Conservation (phyloP, 1,140 invertebrate species). For the Aethina tumida region DNA sequence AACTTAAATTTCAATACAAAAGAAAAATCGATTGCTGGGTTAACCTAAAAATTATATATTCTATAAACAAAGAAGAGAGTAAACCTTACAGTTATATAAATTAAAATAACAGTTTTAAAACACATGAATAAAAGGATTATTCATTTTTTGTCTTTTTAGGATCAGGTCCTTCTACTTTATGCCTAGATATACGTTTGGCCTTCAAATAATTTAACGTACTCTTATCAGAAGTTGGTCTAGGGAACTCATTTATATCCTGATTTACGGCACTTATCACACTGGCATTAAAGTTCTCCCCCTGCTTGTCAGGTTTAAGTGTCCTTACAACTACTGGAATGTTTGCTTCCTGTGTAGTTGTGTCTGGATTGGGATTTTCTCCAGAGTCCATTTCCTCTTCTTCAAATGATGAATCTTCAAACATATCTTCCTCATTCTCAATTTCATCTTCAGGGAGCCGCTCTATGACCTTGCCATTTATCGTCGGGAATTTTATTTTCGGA, state of each 20-base stretch:
- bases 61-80: too few species aligned
- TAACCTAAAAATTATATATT: too few species aligned
- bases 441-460: conserved; percentile 6
- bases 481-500: conserved; percentile 55
- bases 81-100: too few species aligned
- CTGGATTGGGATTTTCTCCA: too few species aligned
- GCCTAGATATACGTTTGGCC: conserved; percentile 30
- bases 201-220: conserved; percentile 33
- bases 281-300: conserved; percentile 14
- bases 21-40: too few species aligned
- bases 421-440: conserved; percentile 12
- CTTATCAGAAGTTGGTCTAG: conserved; percentile 24
- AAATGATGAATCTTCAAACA: conserved; percentile 1
- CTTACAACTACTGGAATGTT: conserved; percentile 6
- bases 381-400: conserved; percentile 8
- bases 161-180: conserved; percentile 20
- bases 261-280: conserved; percentile 14
- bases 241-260: conserved; percentile 25
- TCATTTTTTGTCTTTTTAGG: conserved; percentile 14
- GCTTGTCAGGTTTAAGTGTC: conserved; percentile 20
- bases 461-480: conserved; percentile 42
- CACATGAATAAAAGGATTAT: too few species aligned
- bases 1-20: too few species aligned
- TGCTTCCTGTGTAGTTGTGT: conserved; percentile 1
- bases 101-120: too few species aligned